Percentiles rank a stretch among this genome's conserved stretches.
These are phyloP conservation scores for Drosophila hydei DNA, from an alignment of 1,140 invertebrate genomes.

Conservation along the genomic window DNA sequence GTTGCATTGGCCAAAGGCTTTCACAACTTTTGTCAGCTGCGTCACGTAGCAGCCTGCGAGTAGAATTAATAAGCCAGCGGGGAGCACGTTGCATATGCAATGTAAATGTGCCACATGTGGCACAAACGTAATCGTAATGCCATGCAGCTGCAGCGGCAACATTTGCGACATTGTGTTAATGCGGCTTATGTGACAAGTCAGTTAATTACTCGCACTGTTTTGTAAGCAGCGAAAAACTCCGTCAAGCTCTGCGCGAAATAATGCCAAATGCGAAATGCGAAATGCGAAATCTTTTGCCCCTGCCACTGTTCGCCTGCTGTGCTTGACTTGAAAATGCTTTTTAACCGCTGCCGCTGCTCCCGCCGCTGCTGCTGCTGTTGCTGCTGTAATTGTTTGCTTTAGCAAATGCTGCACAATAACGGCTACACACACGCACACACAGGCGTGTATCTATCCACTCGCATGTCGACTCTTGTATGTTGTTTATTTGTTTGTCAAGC, in stretches of 20 bases:
- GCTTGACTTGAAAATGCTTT: conserved; percentile 68
- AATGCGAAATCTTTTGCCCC: neutral
- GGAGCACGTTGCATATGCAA: conserved; percentile 62
- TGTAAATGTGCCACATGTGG: conserved; percentile 73
- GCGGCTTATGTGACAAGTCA: conserved; percentile 78
- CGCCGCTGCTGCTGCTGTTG: too few species aligned
- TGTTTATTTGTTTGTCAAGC: conserved; percentile 51
- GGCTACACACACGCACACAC: neutral
- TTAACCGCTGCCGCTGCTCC: conserved; percentile 41
- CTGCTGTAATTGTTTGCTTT: conserved; percentile 51
- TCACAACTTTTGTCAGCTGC: neutral
- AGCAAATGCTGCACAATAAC: conserved; percentile 51
- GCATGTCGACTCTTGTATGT: conserved; percentile 15
- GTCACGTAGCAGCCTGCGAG: conserved; percentile 37
- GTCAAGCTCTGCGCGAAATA: conserved; percentile 54
- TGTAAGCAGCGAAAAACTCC: conserved; percentile 39
- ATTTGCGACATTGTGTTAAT: conserved; percentile 80
- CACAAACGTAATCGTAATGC: conserved; percentile 69
- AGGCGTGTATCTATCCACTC: too few species aligned
- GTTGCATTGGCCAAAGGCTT: too few species aligned
- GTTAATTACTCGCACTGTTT: conserved; percentile 73
- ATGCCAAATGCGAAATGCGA: conserved; percentile 20
- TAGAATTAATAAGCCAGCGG: conserved; percentile 70
- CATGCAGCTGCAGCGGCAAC: conserved; percentile 63
- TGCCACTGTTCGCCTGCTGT: conserved; percentile 21